These are phyloP conservation scores for Thelaira solivaga DNA, from an alignment of 2,888 invertebrate genomes.

Conservation along the genomic window DNA sequence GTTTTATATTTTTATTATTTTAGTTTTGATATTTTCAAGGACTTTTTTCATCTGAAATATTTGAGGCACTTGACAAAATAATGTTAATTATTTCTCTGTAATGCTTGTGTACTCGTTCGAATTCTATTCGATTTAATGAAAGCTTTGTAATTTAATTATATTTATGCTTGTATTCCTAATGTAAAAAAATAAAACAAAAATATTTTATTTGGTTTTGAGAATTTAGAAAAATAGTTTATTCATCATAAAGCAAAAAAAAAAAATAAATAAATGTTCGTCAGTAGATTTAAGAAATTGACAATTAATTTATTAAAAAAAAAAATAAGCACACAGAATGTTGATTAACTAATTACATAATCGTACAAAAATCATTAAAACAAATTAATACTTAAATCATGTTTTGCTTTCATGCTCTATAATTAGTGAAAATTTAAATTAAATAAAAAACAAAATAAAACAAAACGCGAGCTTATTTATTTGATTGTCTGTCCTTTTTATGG, in stretches of 20 bases:
- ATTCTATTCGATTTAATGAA: no score
- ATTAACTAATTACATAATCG: not conserved
- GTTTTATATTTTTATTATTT: not conserved
- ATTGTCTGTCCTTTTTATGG: conserved; percentile 36
- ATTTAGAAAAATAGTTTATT: no score
- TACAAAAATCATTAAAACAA: not conserved
- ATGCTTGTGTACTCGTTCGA: conserved; percentile 1
- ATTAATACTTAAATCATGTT: conserved; percentile 6
- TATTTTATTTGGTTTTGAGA: no score
- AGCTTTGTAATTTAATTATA: no score
- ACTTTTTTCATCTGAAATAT: not conserved
- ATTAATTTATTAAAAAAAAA: no score
- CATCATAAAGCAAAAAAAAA: no score
- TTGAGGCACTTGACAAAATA: not conserved
- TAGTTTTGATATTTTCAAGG: not conserved
- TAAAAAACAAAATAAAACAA: not conserved
- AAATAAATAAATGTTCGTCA: no score
- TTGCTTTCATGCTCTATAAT: conserved; percentile 28
- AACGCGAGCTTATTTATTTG: no score
- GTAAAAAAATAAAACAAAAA: no score
- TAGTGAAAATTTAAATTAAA: conserved; percentile 9
- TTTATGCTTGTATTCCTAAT: no score
- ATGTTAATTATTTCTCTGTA: conserved; percentile 1
- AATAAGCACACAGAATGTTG: not conserved
- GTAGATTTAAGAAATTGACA: no score